phyloP scores from a whole-genome alignment of 2,797 vertebrate species.

The Enoplosus armatus region DNA sequence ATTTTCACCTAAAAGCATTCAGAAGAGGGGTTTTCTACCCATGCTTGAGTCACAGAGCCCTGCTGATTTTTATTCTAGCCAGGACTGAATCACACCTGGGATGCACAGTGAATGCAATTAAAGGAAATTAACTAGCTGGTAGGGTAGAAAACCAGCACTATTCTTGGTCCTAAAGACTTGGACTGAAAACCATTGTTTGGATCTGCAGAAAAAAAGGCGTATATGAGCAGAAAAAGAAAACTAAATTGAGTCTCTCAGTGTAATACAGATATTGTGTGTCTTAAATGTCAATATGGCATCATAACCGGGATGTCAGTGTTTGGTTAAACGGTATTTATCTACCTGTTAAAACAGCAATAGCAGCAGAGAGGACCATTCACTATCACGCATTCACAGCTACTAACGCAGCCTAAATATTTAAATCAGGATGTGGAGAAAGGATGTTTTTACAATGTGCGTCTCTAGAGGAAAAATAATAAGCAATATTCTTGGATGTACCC shows the following conservation, averaged over 20 bases:
- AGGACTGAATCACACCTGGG: conserved; percentile 64
- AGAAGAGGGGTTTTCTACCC: neutral
- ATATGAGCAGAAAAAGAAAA: neutral
- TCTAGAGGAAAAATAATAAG: conserved; percentile 57
- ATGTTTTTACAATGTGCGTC: conserved; percentile 36
- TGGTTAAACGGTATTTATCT: neutral
- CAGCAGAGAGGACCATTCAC: neutral
- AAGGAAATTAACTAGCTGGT: conserved; percentile 55
- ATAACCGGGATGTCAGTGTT: neutral
- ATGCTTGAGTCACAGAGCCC: conserved; percentile 28
- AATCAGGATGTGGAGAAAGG: conserved; percentile 19
- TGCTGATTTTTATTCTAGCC: conserved; percentile 61
- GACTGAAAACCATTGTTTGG: conserved; percentile 18
- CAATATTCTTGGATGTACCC: conserved; percentile 49
- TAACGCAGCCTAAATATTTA: neutral
- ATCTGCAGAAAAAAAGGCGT: neutral
- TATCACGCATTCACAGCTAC: neutral
- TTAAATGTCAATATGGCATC: neutral
- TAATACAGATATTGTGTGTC: neutral
- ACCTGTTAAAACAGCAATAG: neutral
- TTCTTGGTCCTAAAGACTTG: conserved; percentile 7
- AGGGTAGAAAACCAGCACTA: conserved; percentile 27
- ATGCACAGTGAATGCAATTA: conserved; percentile 55
- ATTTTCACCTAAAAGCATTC: conserved; percentile 7
- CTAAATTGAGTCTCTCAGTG: neutral